Evolutionary conservation across 1,140 invertebrate genomes (phyloP).

Genomic region (Drosophila parvula): DNA sequence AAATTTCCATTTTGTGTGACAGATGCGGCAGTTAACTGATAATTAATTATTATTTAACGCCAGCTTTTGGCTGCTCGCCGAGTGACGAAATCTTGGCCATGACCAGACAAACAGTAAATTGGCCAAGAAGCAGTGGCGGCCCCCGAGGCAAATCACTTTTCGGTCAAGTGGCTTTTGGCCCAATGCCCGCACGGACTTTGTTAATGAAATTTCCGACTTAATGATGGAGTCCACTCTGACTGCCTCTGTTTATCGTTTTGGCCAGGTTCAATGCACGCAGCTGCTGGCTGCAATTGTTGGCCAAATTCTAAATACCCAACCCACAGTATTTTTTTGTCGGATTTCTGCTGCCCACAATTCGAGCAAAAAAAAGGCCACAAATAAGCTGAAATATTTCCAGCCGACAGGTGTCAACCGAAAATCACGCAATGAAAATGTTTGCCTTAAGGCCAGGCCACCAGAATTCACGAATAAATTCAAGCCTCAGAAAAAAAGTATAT

Average conservation of each 20-base stretch:
- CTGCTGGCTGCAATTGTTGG: slow-evolving; percentile 43
- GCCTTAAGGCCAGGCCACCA: slow-evolving; percentile 27
- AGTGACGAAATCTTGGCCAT: slow-evolving; percentile 43
- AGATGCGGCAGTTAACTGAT: slow-evolving; percentile 55
- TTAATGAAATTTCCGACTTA: slow-evolving; percentile 45
- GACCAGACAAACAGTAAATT: slow-evolving; percentile 37
- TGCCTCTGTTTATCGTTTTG: slow-evolving; percentile 28
- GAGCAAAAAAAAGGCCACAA: slow-evolving; percentile 46
- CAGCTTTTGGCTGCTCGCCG: background rate
- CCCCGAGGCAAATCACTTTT: slow-evolving; percentile 43
- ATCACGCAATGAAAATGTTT: slow-evolving; percentile 50
- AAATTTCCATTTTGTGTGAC: slow-evolving; percentile 58
- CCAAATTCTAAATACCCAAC: slow-evolving; percentile 43
- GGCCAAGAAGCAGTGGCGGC: slow-evolving; percentile 14
- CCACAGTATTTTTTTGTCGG: slow-evolving; percentile 22
- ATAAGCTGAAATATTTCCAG: slow-evolving; percentile 46
- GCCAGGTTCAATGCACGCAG: slow-evolving; percentile 55
- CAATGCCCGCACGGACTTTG: slow-evolving; percentile 43
- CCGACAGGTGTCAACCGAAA: slow-evolving; percentile 44
- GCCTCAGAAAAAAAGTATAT: background rate
- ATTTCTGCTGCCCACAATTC: slow-evolving; percentile 46
- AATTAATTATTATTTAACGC: slow-evolving; percentile 59
- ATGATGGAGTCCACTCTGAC: slow-evolving; percentile 22
- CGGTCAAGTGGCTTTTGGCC: slow-evolving; percentile 53
- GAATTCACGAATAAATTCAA: slow-evolving; percentile 11